phyloP scores from a whole-genome alignment of 2,113 vertebrate species.

The Neolamprologus hecqui region DNA sequence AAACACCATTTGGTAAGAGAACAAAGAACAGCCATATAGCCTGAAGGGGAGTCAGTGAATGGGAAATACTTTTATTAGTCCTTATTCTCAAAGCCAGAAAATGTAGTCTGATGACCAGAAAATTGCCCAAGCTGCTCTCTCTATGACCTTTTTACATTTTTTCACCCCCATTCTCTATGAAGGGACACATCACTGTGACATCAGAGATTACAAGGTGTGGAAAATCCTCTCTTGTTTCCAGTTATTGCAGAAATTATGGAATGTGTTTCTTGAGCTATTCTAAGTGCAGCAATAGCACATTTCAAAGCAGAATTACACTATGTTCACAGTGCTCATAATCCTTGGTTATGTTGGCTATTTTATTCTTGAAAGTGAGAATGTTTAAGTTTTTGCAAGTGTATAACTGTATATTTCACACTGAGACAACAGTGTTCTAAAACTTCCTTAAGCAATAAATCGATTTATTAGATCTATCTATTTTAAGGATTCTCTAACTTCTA shows the following conservation, averaged over 20 bases:
- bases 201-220: slow-evolving; percentile 3
- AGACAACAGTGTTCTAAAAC: background rate
- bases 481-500: background rate
- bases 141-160: slow-evolving; percentile 10
- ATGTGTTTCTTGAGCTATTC: background rate
- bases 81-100: background rate
- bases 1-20: background rate
- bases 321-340: background rate
- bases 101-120: slow-evolving; percentile 19
- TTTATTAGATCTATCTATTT: background rate
- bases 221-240: slow-evolving; percentile 9
- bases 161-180: background rate
- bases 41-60: slow-evolving; percentile 1
- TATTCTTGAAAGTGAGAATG: background rate
- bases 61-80: background rate
- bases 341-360: background rate
- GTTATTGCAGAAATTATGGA: background rate
- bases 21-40: slow-evolving; percentile 4
- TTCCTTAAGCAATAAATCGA: background rate
- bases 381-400: background rate
- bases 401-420: background rate
- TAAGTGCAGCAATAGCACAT: background rate
- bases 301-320: background rate
- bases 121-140: slow-evolving; percentile 16
- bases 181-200: background rate